Percentiles rank a stretch among this genome's conserved stretches.
Conservation (phyloP, 2,113 vertebrate genomes). For the Herpetotheres cachinnans region DNA sequence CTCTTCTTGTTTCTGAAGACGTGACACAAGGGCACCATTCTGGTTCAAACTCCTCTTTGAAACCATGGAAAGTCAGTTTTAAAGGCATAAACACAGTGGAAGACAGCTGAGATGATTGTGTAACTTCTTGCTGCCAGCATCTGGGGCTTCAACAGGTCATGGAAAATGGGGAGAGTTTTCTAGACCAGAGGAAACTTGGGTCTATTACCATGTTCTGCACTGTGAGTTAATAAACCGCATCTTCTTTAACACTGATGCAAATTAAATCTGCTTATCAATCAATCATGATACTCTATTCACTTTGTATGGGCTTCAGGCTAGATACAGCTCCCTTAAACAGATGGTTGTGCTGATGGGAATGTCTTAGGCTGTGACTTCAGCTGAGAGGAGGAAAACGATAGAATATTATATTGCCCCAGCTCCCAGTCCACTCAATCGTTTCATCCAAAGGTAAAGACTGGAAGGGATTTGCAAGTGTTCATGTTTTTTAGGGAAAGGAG, state of each 20-base stretch:
- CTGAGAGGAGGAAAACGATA: not conserved
- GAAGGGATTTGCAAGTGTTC: not conserved
- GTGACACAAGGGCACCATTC: not conserved
- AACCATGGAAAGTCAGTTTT: not conserved
- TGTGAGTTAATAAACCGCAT: not conserved
- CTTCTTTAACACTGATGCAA: not conserved
- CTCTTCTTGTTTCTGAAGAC: not conserved
- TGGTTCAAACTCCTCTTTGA: not conserved
- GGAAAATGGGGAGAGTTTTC: not conserved
- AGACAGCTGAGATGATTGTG: not conserved
- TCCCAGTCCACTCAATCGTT: not conserved
- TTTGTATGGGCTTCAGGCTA: not conserved
- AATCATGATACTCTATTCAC: not conserved
- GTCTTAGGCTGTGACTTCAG: not conserved
- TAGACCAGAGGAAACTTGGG: not conserved
- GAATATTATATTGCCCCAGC: not conserved
- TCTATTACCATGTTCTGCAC: not conserved
- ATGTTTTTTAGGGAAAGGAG: not conserved
- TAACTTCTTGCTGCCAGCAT: not conserved
- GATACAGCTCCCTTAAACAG: not conserved
- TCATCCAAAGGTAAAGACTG: not conserved
- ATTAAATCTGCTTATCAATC: not conserved
- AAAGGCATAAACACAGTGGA: not conserved
- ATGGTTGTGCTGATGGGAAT: not conserved
- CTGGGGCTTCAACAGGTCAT: not conserved